Evolutionary conservation across 2,888 invertebrate genomes (phyloP).

Genomic region (Mystacides longicornis): DNA sequence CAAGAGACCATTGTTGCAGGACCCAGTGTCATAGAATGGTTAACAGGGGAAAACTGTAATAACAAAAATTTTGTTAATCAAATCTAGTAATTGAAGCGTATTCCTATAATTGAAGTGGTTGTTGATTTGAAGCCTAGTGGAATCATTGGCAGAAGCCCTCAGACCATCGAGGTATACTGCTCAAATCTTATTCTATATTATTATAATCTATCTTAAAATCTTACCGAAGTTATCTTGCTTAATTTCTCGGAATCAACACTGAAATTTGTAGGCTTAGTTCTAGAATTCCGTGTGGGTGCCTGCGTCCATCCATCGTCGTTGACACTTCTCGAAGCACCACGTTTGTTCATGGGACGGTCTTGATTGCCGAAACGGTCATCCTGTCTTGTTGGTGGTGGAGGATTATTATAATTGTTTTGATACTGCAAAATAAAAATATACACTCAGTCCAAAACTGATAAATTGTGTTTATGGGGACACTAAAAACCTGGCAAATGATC

Average conservation of each 20-base stretch:
- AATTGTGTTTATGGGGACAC: no score
- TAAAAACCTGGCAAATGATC: no score
- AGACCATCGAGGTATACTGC: no score
- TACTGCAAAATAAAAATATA: constrained; percentile 4
- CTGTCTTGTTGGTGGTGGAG: background rate
- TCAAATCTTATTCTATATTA: background rate
- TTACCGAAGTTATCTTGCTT: constrained; percentile 6
- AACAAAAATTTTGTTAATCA: no score
- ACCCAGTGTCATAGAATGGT: constrained; percentile 12
- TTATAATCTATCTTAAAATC: background rate
- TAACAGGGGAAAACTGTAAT: constrained; percentile 3
- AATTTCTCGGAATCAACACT: constrained; percentile 18
- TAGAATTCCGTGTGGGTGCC: constrained; percentile 13
- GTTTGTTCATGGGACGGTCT: constrained; percentile 38
- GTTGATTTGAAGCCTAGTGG: no score
- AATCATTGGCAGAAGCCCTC: no score
- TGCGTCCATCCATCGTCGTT: constrained; percentile 35
- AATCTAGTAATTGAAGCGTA: no score
- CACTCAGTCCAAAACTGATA: no score
- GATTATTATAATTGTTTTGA: constrained; percentile 4
- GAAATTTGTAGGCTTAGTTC: constrained; percentile 11
- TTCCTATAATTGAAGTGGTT: no score
- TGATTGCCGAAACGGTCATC: constrained; percentile 39
- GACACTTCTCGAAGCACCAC: constrained; percentile 33
- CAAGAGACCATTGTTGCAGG: constrained; percentile 36